phyloP scores from a whole-genome alignment of 2,888 invertebrate species.

The Abrostola triplasia region DNA sequence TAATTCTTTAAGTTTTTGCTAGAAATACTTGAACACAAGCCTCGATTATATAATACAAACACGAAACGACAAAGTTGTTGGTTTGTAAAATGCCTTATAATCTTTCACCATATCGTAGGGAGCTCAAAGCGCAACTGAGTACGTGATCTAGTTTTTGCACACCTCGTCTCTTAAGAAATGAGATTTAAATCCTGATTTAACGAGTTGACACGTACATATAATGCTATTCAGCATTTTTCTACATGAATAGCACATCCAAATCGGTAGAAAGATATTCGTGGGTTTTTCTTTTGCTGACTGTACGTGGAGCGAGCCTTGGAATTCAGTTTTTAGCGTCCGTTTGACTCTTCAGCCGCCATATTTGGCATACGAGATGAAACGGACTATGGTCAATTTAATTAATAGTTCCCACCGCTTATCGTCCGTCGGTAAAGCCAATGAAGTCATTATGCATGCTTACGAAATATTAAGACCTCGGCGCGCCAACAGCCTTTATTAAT shows the following conservation, averaged over 20 bases:
- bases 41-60: conserved; percentile 44
- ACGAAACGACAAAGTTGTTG: conserved; percentile 47
- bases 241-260: conserved; percentile 68
- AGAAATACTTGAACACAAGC: conserved; percentile 37
- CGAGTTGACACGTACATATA: conserved; percentile 70
- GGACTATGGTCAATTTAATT: conserved; percentile 74
- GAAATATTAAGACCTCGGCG: conserved; percentile 67
- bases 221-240: conserved; percentile 71
- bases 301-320: conserved; percentile 67
- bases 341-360: conserved; percentile 72
- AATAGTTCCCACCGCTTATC: conserved; percentile 72
- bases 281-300: conserved; percentile 72
- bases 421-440: conserved; percentile 65
- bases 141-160: conserved; percentile 66
- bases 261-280: conserved; percentile 66
- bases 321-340: conserved; percentile 77
- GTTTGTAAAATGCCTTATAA: conserved; percentile 55
- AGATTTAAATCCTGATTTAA: conserved; percentile 72
- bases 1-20: conserved; percentile 54
- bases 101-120: conserved; percentile 54
- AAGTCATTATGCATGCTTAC: conserved; percentile 79
- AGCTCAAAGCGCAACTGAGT: conserved; percentile 47
- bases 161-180: conserved; percentile 55
- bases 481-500: conserved; percentile 46
- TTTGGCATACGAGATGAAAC: conserved; percentile 70